These are phyloP conservation scores for Hemistola chrysoprasaria DNA, from an alignment of 2,888 invertebrate genomes.

Conservation along the genomic window DNA sequence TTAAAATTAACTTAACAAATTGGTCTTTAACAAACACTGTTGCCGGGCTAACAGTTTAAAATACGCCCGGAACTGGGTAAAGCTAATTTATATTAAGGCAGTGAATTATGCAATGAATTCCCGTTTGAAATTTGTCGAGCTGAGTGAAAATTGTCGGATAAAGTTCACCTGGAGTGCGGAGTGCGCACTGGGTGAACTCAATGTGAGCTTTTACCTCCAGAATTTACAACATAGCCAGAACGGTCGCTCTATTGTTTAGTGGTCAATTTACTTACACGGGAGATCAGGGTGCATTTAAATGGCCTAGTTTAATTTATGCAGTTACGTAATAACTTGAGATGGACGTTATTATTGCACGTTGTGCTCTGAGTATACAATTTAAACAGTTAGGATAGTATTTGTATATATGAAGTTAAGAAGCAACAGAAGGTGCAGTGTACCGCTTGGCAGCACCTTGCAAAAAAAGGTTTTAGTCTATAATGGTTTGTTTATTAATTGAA, in stretches of 20 bases:
- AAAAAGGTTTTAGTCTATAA: too few species aligned
- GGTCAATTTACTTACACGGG: background rate
- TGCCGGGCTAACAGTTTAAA: slow-evolving; percentile 49
- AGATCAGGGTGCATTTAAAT: background rate
- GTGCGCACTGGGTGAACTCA: slow-evolving; percentile 9
- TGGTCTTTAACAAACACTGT: slow-evolving; percentile 50
- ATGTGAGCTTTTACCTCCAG: slow-evolving; percentile 6
- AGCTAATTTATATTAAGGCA: slow-evolving; percentile 58
- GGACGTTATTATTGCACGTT: too few species aligned
- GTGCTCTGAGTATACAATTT: too few species aligned
- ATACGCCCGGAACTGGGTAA: slow-evolving; percentile 46
- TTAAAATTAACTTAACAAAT: slow-evolving; percentile 49
- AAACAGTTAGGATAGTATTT: too few species aligned
- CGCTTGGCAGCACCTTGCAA: too few species aligned
- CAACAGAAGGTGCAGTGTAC: too few species aligned
- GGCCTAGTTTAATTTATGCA: too few species aligned
- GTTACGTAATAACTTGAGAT: too few species aligned
- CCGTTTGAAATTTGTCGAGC: slow-evolving; percentile 47
- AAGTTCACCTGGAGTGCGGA: slow-evolving; percentile 36
- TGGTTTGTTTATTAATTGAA: too few species aligned
- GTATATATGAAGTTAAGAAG: too few species aligned
- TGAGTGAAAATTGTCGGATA: slow-evolving; percentile 46
- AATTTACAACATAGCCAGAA: background rate
- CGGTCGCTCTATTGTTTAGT: slow-evolving; percentile 2
- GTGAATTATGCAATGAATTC: slow-evolving; percentile 63